Conservation (phyloP, 2,113 vertebrate genomes). For the Vombatus ursinus region DNA sequence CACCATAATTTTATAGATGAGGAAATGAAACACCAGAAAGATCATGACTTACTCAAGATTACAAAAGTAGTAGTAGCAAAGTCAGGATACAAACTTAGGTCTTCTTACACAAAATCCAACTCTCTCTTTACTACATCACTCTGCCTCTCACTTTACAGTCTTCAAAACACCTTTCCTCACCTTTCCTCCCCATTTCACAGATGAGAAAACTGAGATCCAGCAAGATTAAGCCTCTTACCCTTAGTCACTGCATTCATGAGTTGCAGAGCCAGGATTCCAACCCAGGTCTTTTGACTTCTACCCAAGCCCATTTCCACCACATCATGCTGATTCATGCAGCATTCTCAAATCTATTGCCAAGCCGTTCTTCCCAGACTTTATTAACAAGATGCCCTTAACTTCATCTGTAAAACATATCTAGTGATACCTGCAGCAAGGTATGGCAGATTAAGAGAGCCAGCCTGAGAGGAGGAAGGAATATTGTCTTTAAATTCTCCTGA, state of each 20-base stretch:
- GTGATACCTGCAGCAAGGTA: not conserved
- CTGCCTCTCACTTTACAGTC: not conserved
- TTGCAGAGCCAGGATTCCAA: not conserved
- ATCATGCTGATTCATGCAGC: not conserved
- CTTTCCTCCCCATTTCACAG: not conserved
- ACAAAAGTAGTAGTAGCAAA: not conserved
- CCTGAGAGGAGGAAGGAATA: not conserved
- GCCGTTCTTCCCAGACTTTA: not conserved
- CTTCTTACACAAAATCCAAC: not conserved
- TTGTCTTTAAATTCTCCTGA: not conserved
- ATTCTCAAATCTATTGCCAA: not conserved
- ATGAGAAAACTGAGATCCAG: not conserved
- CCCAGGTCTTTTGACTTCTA: not conserved
- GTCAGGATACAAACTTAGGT: not conserved
- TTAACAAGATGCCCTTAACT: not conserved
- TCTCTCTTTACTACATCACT: not conserved
- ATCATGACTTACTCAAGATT: not conserved
- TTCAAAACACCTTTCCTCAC: not conserved
- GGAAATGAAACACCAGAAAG: not conserved
- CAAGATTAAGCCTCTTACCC: not conserved
- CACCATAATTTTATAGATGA: not conserved
- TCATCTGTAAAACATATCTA: not conserved
- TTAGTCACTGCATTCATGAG: not conserved
- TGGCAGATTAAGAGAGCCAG: not conserved
- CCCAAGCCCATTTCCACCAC: not conserved